These are phyloP conservation scores for Listrodromus nycthemerus DNA, from an alignment of 2,888 invertebrate genomes.

Conservation along the genomic window DNA sequence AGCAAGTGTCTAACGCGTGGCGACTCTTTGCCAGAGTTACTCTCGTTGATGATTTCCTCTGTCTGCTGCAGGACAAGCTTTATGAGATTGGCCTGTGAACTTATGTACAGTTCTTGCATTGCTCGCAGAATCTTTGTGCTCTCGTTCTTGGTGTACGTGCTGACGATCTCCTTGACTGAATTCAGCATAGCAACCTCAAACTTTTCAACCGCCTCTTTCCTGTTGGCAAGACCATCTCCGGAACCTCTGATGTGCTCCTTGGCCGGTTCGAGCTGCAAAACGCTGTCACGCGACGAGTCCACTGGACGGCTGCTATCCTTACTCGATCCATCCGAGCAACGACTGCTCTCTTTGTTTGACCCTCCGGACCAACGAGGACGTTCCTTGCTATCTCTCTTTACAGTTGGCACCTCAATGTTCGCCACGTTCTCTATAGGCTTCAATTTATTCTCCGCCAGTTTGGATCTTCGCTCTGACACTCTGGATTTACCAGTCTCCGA, in stretches of 20 bases:
- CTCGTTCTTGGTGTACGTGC: conserved; percentile 78
- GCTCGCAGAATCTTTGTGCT: conserved; percentile 77
- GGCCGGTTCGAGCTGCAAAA: conserved; percentile 52
- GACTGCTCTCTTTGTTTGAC: conserved; percentile 57
- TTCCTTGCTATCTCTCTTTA: conserved; percentile 39
- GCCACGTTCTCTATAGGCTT: conserved; percentile 57
- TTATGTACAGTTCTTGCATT: conserved; percentile 78
- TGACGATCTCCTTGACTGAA: conserved; percentile 80
- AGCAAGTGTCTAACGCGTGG: conserved; percentile 67
- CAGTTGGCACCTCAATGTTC: conserved; percentile 20
- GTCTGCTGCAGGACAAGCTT: conserved; percentile 77
- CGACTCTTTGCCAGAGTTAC: conserved; percentile 69
- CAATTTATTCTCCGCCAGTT: conserved; percentile 48
- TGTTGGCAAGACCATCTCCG: conserved; percentile 65
- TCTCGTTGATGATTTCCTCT: conserved; percentile 76
- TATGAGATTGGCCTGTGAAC: conserved; percentile 78
- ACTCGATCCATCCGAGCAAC: conserved; percentile 73
- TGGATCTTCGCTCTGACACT: conserved; percentile 16
- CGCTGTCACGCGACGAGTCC: conserved; percentile 72
- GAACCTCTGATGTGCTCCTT: conserved; percentile 47
- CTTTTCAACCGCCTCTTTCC: conserved; percentile 71
- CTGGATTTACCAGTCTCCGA: conserved; percentile 20
- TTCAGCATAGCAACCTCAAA: conserved; percentile 76
- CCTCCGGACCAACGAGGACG: conserved; percentile 45
- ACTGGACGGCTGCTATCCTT: conserved; percentile 80